These are phyloP conservation scores for Hippolais icterina DNA, from an alignment of 2,113 vertebrate genomes.

Conservation along the genomic window DNA sequence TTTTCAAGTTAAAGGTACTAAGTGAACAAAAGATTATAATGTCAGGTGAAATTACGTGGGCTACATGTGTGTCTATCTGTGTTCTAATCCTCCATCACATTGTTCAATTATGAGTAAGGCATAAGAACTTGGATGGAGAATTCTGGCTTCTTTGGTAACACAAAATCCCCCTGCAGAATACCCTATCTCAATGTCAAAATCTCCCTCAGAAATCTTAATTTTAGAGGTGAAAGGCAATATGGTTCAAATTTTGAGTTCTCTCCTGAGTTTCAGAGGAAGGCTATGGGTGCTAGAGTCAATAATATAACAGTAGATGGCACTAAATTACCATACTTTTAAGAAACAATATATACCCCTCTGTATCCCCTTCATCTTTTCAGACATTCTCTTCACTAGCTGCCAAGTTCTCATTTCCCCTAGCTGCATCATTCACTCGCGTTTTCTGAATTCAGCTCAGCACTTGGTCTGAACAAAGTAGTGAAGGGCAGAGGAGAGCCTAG, in stretches of 20 bases:
- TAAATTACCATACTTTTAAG: constrained; percentile 40
- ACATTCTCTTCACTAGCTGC: neutral
- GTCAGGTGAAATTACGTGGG: neutral
- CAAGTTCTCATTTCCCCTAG: neutral
- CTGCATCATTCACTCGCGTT: neutral
- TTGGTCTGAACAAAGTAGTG: neutral
- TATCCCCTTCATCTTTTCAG: neutral
- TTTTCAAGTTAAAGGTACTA: neutral
- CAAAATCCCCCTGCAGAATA: neutral
- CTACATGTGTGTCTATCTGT: neutral
- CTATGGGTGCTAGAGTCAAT: neutral
- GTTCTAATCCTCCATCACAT: neutral
- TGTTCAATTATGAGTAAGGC: neutral
- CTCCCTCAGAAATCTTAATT: neutral
- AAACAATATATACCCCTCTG: neutral
- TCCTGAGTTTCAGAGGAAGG: neutral
- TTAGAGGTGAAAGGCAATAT: neutral
- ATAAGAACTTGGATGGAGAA: neutral
- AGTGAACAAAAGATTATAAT: neutral
- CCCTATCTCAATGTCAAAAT: neutral
- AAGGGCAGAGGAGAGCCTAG: neutral
- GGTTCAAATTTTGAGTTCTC: neutral
- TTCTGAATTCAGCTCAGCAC: neutral
- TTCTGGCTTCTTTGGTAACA: neutral
- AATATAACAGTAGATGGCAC: constrained; percentile 68